These are phyloP conservation scores for Diarsia dahlii DNA, from an alignment of 2,888 invertebrate genomes.

Conservation along the genomic window DNA sequence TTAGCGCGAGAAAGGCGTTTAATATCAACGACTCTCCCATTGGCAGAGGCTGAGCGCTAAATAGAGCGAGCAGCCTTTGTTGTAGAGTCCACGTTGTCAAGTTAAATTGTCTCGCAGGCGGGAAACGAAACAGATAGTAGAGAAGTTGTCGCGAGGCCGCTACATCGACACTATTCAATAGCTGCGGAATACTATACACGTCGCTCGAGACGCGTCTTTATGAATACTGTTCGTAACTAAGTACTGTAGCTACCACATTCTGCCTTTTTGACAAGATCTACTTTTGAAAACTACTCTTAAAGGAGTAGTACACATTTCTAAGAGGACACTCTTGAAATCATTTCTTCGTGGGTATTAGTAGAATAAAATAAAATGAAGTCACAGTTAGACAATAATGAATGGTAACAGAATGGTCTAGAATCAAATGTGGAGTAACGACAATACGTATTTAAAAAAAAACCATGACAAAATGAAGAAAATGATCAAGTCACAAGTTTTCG, in stretches of 20 bases:
- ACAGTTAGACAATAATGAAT: neutral
- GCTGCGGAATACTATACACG: conserved; percentile 63
- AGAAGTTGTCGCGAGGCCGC: conserved; percentile 85
- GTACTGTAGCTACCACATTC: conserved; percentile 46
- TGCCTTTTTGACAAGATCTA: conserved; percentile 1
- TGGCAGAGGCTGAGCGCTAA: conserved; percentile 80
- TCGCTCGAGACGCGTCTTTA: conserved; percentile 54
- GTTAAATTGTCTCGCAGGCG: conserved; percentile 89
- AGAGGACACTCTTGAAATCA: neutral
- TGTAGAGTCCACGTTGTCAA: conserved; percentile 86
- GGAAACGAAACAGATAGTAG: conserved; percentile 89
- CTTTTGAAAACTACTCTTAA: neutral
- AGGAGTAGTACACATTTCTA: neutral
- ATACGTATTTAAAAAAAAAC: neutral
- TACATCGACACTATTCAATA: conserved; percentile 87
- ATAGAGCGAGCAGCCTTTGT: conserved; percentile 87
- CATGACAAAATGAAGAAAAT: conserved; percentile 35
- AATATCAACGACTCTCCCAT: conserved; percentile 77
- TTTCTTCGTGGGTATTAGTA: neutral
- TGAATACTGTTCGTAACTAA: conserved; percentile 47
- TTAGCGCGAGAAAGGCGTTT: conserved; percentile 67
- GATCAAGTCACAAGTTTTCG: conserved; percentile 73
- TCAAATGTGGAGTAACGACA: neutral
- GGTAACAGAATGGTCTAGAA: too few species aligned
- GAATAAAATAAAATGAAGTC: conserved; percentile 2